Evolutionary conservation across 2,113 vertebrate genomes (phyloP).

Genomic region (Alaudala cheleensis): DNA sequence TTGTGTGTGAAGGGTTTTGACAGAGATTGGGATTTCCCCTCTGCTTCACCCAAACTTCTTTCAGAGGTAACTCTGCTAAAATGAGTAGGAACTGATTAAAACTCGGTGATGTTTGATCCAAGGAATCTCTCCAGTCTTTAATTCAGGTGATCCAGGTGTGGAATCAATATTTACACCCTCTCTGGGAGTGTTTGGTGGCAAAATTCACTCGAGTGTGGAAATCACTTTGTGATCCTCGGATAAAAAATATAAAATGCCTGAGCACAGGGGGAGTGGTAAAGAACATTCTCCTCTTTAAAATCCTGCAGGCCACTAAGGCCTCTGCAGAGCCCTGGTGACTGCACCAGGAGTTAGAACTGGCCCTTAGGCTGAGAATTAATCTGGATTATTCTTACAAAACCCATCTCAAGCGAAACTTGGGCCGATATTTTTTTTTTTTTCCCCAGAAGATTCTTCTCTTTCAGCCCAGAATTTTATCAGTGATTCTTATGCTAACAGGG

Average conservation of each 20-base stretch:
- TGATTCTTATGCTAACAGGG: conserved; percentile 92
- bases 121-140: neutral
- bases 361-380: conserved; percentile 19
- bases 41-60: neutral
- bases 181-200: neutral
- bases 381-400: conserved; percentile 29
- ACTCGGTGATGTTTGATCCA: rapidly evolving
- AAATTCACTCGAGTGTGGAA: neutral
- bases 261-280: neutral
- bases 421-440: conserved; percentile 47
- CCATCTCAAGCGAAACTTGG: conserved; percentile 50
- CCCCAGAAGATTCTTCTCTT: conserved; percentile 74
- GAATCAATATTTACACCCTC: neutral
- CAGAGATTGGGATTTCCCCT: neutral
- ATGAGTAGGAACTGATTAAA: neutral
- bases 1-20: neutral
- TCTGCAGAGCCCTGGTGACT: neutral
- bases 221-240: neutral
- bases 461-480: conserved; percentile 79
- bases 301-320: neutral
- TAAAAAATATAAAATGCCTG: neutral
- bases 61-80: neutral
- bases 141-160: neutral
- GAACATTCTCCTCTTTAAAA: neutral
- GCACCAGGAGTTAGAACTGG: neutral